These are phyloP conservation scores for Microcebus jonahi DNA, from an alignment of 2,113 vertebrate species.

Conservation along the genomic window DNA sequence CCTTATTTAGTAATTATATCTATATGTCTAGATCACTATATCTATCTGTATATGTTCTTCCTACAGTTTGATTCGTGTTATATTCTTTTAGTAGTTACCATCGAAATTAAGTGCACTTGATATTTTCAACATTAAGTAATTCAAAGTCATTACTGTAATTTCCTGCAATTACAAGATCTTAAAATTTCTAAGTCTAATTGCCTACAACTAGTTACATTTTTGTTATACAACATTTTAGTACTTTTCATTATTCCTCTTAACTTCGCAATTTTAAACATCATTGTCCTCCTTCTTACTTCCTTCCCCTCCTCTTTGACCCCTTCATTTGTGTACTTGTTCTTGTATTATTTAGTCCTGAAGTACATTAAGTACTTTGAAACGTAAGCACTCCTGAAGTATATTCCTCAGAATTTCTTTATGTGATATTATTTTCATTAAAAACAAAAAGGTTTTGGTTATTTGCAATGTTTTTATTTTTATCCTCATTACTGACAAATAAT, in stretches of 20 bases:
- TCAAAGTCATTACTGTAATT: neutral
- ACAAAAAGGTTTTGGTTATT: neutral
- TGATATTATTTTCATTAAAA: neutral
- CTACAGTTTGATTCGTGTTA: neutral
- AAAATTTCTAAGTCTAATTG: neutral
- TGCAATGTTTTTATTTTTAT: neutral
- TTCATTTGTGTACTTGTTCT: neutral
- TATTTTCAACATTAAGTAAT: neutral
- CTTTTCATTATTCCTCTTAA: neutral
- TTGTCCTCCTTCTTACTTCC: neutral
- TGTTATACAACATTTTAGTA: neutral
- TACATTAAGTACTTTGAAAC: neutral
- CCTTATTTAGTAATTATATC: neutral
- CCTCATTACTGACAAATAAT: neutral
- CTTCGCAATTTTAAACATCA: neutral
- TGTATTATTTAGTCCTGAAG: neutral
- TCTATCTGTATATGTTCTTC: neutral
- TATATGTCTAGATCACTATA: too few species aligned
- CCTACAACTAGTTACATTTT: neutral
- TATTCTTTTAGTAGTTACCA: neutral
- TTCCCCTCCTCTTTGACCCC: neutral
- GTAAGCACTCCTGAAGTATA: neutral
- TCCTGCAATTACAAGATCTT: neutral
- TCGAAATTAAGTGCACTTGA: neutral
- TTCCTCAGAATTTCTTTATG: neutral